phyloP scores from a whole-genome alignment of 53 echinoderm and acorn worm species.

The Patiria pectinifera region DNA sequence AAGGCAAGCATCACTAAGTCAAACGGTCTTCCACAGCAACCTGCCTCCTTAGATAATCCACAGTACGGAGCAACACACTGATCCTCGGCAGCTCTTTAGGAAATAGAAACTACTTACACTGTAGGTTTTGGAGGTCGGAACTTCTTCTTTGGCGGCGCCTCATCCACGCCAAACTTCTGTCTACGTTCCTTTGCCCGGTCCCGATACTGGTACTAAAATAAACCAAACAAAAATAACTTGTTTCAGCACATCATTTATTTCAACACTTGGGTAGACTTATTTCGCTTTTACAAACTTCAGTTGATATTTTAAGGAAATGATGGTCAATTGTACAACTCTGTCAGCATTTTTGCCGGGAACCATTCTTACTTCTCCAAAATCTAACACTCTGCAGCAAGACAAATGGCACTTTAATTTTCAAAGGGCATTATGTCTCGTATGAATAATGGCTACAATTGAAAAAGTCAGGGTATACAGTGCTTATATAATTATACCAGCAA shows the following conservation, averaged over 20 bases:
- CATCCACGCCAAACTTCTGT: conserved; percentile 78
- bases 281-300: too few species aligned
- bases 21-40: background rate
- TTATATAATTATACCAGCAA: too few species aligned
- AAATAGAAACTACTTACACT: conserved; percentile 60
- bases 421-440: too few species aligned
- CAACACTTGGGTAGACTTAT: background rate
- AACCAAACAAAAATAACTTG: background rate
- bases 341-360: too few species aligned
- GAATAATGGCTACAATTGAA: too few species aligned
- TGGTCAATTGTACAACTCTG: too few species aligned
- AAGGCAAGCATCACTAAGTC: background rate
- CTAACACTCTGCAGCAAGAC: too few species aligned
- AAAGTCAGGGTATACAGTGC: too few species aligned
- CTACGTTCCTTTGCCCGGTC: conserved; percentile 98
- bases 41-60: background rate
- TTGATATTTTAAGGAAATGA: too few species aligned
- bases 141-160: conserved; percentile 75
- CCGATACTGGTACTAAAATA: conserved; percentile 77
- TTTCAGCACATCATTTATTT: background rate
- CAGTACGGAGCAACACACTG: background rate
- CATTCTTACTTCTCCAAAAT: too few species aligned
- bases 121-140: conserved; percentile 53
- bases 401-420: too few species aligned
- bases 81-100: background rate